These are phyloP conservation scores for Sitta europaea DNA, from an alignment of 2,113 vertebrate genomes.

Conservation along the genomic window DNA sequence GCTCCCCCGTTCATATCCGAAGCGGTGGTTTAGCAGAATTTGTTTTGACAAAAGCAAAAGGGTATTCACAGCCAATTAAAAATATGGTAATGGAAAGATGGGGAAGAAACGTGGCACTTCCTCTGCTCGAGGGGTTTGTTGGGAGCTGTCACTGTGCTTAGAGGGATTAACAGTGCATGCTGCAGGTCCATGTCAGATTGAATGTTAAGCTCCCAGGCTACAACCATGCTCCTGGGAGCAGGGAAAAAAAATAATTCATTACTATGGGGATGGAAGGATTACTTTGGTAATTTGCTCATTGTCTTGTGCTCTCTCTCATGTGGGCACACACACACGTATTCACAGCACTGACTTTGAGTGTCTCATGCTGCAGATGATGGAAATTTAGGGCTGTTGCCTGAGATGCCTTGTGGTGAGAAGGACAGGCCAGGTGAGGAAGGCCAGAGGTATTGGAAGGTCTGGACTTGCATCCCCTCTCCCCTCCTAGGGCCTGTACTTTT, in stretches of 20 bases:
- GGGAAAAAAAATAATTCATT: background rate
- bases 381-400: background rate
- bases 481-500: background rate
- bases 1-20: background rate
- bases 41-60: conserved; percentile 53
- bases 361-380: background rate
- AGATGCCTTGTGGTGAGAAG: background rate
- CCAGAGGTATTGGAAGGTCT: background rate
- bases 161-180: conserved; percentile 14
- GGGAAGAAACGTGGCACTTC: background rate
- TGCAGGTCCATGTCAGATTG: background rate
- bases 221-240: background rate
- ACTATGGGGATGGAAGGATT: conserved; percentile 11
- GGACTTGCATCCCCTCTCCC: fast-evolving
- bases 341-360: background rate
- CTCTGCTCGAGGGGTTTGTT: background rate
- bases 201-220: conserved; percentile 31
- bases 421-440: background rate
- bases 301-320: background rate
- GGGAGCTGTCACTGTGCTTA: conserved; percentile 2
- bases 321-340: background rate
- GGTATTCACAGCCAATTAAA: conserved; percentile 58
- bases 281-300: background rate
- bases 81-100: conserved; percentile 34
- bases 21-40: background rate